Base-by-base conservation (phyloP, 2,113 vertebrate genomes). In the Cephalopholis sonnerati region DNA sequence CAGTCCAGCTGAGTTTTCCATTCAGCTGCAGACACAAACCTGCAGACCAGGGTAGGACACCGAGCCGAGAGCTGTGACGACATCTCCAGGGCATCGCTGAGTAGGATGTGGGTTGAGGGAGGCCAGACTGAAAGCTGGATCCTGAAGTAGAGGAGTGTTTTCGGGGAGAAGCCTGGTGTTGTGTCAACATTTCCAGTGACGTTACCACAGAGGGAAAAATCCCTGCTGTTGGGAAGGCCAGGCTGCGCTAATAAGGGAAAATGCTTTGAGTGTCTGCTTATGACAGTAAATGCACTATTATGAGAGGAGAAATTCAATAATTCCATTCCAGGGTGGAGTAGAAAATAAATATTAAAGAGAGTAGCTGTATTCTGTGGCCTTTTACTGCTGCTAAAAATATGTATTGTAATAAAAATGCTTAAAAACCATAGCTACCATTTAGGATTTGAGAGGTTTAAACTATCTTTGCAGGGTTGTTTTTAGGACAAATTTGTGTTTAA, bases 131-230 rank as follows among this genome's bases (percentile, higher is more conserved):
- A 63, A 88, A 84, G 77, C 75, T 82, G 79, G 81, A 82, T 48
- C 77, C 78, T 70, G 20, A 65, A 77, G 83, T 5, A 36, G 65
- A 4, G 7, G 59, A 79, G 83, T 39, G 79, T 78, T 88, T 81
- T 84, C 3, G 22, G 86, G 64, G 12, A 86, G 76, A 88, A 89
- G 82, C 27, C 76, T 61, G 77, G 77, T 78, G 74, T 62, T 75
- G 83, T 87, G 79, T 93, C 87, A 91, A 83, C 77, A 59, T 95
- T 94, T 94, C 93, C 93, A 94, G 87, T 85, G 89, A 92, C 25
- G 78, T 87, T 50, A 79, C 75, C 78, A 5, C 74, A 62, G 63
- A 71, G 79, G 80, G 78, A 89, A 92, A 92, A 86, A 81, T 87
- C 82, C 74, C 82, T 65, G 83, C 84, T 81, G 76, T 79, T 84